Evolutionary conservation across 2,888 invertebrate genomes (phyloP).

Genomic region (Heliconius ethilla): DNA sequence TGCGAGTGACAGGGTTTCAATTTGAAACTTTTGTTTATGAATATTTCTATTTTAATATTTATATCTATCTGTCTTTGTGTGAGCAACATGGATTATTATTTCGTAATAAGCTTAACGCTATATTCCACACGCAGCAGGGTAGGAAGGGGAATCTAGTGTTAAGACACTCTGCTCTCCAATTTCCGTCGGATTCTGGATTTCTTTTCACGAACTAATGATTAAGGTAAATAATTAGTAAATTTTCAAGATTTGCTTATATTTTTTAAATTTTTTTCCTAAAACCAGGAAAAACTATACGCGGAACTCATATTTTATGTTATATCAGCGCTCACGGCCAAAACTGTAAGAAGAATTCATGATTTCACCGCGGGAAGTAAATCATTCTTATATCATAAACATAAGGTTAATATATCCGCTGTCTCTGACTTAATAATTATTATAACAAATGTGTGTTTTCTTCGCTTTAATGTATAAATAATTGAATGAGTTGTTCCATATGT

Average conservation of each 20-base stretch:
- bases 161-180: too few relatives aligned
- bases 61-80: not conserved
- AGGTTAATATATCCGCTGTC: slow-evolving; percentile 45
- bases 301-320: slow-evolving; percentile 47
- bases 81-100: too few relatives aligned
- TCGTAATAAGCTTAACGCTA: too few relatives aligned
- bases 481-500: not conserved
- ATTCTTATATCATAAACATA: slow-evolving; percentile 49
- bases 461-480: slow-evolving; percentile 30
- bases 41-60: not conserved
- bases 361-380: slow-evolving; percentile 48
- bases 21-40: slow-evolving; percentile 66
- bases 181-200: not conserved
- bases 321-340: slow-evolving; percentile 42
- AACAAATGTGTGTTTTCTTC: slow-evolving; percentile 32
- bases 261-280: slow-evolving; percentile 16
- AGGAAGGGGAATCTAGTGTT: too few relatives aligned
- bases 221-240: slow-evolving; percentile 1
- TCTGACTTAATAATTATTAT: slow-evolving; percentile 47
- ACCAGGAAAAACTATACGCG: slow-evolving; percentile 43
- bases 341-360: slow-evolving; percentile 45
- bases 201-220: slow-evolving; percentile 3
- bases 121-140: too few relatives aligned
- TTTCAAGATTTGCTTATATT: slow-evolving; percentile 5
- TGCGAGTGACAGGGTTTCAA: slow-evolving; percentile 66